Conservation (phyloP, 2,888 invertebrate genomes). For the Anthophora plumipes region DNA sequence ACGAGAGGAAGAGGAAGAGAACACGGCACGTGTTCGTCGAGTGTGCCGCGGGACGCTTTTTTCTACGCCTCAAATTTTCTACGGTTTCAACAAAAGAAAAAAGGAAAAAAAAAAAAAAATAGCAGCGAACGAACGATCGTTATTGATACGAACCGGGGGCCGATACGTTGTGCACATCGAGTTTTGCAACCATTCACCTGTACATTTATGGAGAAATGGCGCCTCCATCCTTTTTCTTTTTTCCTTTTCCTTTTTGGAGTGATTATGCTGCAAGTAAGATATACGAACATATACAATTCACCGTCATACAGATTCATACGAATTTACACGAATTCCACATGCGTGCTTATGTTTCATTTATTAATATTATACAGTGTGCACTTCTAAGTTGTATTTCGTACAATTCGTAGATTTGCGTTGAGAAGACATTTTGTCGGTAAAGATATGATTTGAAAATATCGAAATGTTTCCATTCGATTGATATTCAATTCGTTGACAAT, state of each 20-base stretch:
- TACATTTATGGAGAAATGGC: slow-evolving; percentile 11
- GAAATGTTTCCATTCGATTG: neutral
- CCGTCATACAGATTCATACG: neutral
- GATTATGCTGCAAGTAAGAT: too few relatives aligned
- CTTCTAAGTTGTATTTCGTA: too few relatives aligned
- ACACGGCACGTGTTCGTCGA: slow-evolving; percentile 54
- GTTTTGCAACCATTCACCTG: neutral
- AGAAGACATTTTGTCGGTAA: too few relatives aligned
- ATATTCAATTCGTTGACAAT: neutral
- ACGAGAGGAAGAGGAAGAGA: slow-evolving; percentile 26
- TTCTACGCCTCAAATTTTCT: slow-evolving; percentile 72
- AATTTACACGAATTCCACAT: slow-evolving; percentile 8
- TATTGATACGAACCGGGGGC: neutral
- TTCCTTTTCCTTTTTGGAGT: too few relatives aligned
- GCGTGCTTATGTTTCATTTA: slow-evolving; percentile 19
- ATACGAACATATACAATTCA: too few relatives aligned
- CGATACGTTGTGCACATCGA: too few relatives aligned
- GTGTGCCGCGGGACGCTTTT: slow-evolving; percentile 62
- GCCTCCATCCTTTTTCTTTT: too few relatives aligned
- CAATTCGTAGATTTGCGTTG: too few relatives aligned
- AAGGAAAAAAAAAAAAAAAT: slow-evolving; percentile 21
- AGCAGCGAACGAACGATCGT: slow-evolving; percentile 9
- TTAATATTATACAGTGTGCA: too few relatives aligned
- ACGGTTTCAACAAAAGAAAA: slow-evolving; percentile 53
- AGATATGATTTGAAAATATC: neutral